Percentiles rank a stretch among this genome's conserved stretches.
These are phyloP conservation scores for Mormyrus proboscirostris DNA, from an alignment of 2,797 vertebrate genomes.

Conservation along the genomic window DNA sequence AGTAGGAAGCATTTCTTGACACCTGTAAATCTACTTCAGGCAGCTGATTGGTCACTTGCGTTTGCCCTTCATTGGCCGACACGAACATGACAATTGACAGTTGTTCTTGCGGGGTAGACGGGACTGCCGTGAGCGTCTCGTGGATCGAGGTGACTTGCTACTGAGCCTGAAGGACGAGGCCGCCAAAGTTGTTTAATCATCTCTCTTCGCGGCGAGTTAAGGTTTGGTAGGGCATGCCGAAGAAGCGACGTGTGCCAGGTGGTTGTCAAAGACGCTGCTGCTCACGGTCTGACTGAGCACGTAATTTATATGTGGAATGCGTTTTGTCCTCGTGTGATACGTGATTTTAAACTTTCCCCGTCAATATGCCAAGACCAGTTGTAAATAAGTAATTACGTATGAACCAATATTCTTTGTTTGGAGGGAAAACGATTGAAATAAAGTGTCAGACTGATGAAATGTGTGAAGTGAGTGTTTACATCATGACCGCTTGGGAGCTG, in stretches of 20 bases:
- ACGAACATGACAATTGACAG: conserved; percentile 20
- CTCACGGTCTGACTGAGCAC: conserved; percentile 19
- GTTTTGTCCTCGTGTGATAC: conserved; percentile 29
- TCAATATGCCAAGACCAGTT: conserved; percentile 35
- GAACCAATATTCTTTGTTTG: conserved; percentile 20
- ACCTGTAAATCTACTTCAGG: background rate
- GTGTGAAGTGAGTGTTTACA: background rate
- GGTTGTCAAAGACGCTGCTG: background rate
- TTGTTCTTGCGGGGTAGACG: conserved; percentile 21
- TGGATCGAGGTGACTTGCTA: conserved; percentile 27
- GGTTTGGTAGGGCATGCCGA: background rate
- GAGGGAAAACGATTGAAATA: background rate
- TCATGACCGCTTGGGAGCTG: background rate
- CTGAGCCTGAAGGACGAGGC: background rate
- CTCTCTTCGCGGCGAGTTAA: background rate
- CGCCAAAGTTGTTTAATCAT: background rate
- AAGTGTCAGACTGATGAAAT: background rate
- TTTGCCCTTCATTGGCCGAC: conserved; percentile 10
- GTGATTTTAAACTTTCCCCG: conserved; percentile 35
- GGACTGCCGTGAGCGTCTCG: conserved; percentile 19
- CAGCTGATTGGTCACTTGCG: background rate
- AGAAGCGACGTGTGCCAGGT: background rate
- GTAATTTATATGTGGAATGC: conserved; percentile 25
- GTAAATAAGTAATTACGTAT: conserved; percentile 41
- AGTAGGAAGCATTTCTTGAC: background rate